Percentiles rank a stretch among this genome's conserved stretches.
Conservation (phyloP, 2,797 vertebrate genomes). For the Alosa sapidissima region DNA sequence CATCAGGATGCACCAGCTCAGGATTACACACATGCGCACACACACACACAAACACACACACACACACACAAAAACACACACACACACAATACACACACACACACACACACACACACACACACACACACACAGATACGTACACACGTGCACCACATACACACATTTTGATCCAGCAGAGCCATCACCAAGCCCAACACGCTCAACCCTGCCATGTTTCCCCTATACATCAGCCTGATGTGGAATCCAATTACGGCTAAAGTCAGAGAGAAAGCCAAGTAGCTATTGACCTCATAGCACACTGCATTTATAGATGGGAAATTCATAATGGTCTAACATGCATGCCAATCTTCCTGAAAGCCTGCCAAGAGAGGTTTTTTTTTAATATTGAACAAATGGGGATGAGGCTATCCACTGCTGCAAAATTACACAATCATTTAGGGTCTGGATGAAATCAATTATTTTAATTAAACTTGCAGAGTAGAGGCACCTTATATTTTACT, state of each 20-base stretch:
- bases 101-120: background rate
- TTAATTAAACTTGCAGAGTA: background rate
- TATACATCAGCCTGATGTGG: slow-evolving; percentile 25
- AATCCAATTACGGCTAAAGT: slow-evolving; percentile 20
- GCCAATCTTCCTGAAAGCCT: slow-evolving; percentile 21
- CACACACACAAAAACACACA: background rate
- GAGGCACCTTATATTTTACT: background rate
- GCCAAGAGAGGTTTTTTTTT: slow-evolving; percentile 3
- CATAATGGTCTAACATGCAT: slow-evolving; percentile 23
- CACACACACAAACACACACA: background rate
- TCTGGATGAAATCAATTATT: slow-evolving; percentile 21
- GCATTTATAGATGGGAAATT: slow-evolving; percentile 34
- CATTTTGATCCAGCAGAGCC: slow-evolving; percentile 18
- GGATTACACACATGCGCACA: background rate
- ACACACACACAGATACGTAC: background rate
- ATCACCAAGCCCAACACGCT: slow-evolving; percentile 18
- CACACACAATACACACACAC: background rate
- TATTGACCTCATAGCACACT: slow-evolving; percentile 30
- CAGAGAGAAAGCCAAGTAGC: slow-evolving; percentile 23
- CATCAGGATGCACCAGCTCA: background rate
- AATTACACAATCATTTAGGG: slow-evolving; percentile 21
- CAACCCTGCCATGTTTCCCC: slow-evolving; percentile 13
- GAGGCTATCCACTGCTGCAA: background rate
- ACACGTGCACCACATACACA: background rate
- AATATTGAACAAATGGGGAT: slow-evolving; percentile 10